These are phyloP conservation scores for Leptinotarsa texana DNA, from an alignment of 1,140 invertebrate genomes.

Conservation along the genomic window DNA sequence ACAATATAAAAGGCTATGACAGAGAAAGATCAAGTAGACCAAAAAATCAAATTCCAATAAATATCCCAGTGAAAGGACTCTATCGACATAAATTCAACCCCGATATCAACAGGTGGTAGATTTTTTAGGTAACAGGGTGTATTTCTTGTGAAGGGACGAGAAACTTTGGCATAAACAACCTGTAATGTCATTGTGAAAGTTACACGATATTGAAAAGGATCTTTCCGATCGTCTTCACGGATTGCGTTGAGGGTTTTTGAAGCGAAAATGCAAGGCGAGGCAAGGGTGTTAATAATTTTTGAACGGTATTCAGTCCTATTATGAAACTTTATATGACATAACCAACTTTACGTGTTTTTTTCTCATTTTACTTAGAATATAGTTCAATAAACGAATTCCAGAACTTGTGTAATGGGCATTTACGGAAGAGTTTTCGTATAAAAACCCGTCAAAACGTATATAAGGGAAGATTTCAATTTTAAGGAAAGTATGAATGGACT, in stretches of 20 bases:
- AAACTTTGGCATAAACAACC: slow-evolving; percentile 13
- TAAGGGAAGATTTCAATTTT: too few species aligned
- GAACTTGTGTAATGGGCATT: too few species aligned
- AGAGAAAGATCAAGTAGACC: slow-evolving; percentile 12
- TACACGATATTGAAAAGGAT: slow-evolving; percentile 2
- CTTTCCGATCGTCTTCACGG: slow-evolving; percentile 14
- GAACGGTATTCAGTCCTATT: too few species aligned
- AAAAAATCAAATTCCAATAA: slow-evolving; percentile 26
- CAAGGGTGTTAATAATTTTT: too few species aligned
- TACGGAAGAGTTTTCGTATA: too few species aligned
- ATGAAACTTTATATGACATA: too few species aligned
- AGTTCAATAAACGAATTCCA: too few species aligned
- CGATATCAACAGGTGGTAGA: slow-evolving; percentile 25
- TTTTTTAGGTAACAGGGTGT: slow-evolving; percentile 22
- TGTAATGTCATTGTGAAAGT: slow-evolving; percentile 22
- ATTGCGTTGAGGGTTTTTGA: not conserved
- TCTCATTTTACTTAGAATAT: too few species aligned
- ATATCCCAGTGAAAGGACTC: slow-evolving; percentile 25
- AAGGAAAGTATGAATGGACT: too few species aligned
- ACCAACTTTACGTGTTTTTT: too few species aligned
- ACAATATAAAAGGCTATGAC: slow-evolving; percentile 15
- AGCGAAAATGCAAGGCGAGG: too few species aligned
- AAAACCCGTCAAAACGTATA: too few species aligned
- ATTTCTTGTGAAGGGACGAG: slow-evolving; percentile 23
- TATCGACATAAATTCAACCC: slow-evolving; percentile 24